phyloP scores from a whole-genome alignment of 2,797 vertebrate genomes.

The Chaetophractus vellerosus region DNA sequence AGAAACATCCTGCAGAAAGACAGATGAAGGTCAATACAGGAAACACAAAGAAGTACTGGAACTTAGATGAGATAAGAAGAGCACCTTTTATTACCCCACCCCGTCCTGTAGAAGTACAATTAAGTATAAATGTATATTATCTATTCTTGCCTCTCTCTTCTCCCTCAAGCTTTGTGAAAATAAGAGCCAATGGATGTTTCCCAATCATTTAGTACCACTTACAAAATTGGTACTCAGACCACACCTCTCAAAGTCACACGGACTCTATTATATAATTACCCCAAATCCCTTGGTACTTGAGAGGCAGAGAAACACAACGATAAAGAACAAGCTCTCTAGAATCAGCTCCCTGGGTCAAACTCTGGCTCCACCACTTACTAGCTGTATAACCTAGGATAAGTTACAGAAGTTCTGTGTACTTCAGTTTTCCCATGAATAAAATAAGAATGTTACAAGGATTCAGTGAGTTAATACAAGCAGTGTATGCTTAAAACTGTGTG shows the following conservation, averaged over 20 bases:
- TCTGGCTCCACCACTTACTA: background rate
- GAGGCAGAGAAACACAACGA: background rate
- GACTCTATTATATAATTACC: background rate
- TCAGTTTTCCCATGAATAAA: background rate
- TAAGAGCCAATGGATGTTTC: background rate
- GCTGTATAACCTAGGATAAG: background rate
- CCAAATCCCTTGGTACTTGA: background rate
- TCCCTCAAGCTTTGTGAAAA: background rate
- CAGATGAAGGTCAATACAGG: background rate
- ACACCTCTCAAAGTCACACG: background rate
- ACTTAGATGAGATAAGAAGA: background rate
- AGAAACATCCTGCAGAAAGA: background rate
- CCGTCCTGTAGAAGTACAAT: background rate
- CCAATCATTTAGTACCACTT: background rate
- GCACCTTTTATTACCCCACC: background rate
- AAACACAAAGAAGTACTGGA: background rate
- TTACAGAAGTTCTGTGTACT: background rate
- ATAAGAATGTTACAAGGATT: background rate
- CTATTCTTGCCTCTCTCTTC: background rate
- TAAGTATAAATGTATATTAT: background rate
- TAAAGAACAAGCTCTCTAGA: background rate
- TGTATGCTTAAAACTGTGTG: slow-evolving; percentile 1
- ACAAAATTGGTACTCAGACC: background rate
- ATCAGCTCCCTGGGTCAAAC: background rate
- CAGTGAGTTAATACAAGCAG: background rate